Evolutionary conservation across 2,113 vertebrate species (phyloP), one percentile per base, ranked within the genome.

Genomic region (Spea multiplicata): DNA sequence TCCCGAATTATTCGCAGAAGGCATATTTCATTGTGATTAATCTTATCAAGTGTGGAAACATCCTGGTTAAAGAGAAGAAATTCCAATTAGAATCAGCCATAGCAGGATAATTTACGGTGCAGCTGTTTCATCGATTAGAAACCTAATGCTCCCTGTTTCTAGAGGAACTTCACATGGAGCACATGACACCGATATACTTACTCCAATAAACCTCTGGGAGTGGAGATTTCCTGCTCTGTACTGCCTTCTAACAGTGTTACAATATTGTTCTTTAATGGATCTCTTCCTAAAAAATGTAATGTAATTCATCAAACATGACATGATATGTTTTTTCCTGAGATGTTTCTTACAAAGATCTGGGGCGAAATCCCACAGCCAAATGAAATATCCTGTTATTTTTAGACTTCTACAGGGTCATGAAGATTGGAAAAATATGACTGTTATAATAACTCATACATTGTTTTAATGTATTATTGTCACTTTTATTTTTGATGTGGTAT

Each of bases 101-200:
- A 44, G 0, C 0, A 44, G 78, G 48, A 66, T 88, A 87, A 87
- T 91, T 92, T 91, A 89, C 1, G 6, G 76, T 66, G 69, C 90
- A 90, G 90, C 90, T 91, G 86, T 84, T 88, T 82, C 81, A 85
- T 83, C 81, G 85, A 75, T 85, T 86, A 84, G 84, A 83, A 84
- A 76, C 78, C 3, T 8, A 73, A 13, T 53, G 78, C 82, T 73
- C 87, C 48, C 61, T 86, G 82, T 84, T 77, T 61, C 55, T 0
- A 0, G 66, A 82, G 67, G 17, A 80, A 71, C 78, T 71, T 71
- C 83, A 86, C 84, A 76, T 82, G 85, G 84, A 3, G 12, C 83
- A 76, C 83, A 81, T 76, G 64, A 49, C 78, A 83, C 84, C 81
- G 75, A 81, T 74, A 81, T 83, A 78, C 82, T 82, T 81, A 86